A percentile compares a stretch with the other conserved stretches of the same genome.
phyloP scores from a whole-genome alignment of 2,797 vertebrate species.

The Esox masquinongy region DNA sequence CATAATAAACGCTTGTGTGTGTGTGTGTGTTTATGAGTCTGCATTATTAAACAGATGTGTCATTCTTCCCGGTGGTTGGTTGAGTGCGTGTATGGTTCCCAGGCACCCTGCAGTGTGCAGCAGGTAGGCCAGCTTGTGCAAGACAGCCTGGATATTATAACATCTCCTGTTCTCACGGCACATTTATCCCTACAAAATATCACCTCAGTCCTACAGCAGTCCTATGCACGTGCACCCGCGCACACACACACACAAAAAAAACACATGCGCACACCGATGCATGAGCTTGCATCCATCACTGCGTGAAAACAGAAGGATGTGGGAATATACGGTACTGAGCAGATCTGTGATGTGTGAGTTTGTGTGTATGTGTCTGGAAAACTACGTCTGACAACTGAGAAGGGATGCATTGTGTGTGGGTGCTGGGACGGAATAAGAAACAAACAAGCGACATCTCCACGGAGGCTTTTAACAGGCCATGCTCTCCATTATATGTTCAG shows the following conservation, averaged over 20 bases:
- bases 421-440: background rate
- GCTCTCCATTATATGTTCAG: background rate
- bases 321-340: background rate
- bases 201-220: background rate
- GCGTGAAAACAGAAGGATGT: background rate
- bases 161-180: background rate
- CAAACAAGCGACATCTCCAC: background rate
- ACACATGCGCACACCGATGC: background rate
- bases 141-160: slow-evolving; percentile 10
- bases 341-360: background rate
- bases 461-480: background rate
- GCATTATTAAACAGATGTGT: slow-evolving; percentile 74
- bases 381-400: background rate
- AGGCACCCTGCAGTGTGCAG: background rate
- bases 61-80: slow-evolving; percentile 55
- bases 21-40: slow-evolving; percentile 53
- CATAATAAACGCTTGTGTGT: slow-evolving; percentile 6
- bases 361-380: background rate
- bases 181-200: background rate
- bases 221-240: background rate
- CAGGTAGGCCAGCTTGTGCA: slow-evolving; percentile 10
- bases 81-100: slow-evolving; percentile 21
- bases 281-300: background rate
- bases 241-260: background rate
- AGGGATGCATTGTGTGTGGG: background rate